Evolutionary conservation across 2,113 vertebrate species (phyloP).

Genomic region (Myotis brandtii): DNA sequence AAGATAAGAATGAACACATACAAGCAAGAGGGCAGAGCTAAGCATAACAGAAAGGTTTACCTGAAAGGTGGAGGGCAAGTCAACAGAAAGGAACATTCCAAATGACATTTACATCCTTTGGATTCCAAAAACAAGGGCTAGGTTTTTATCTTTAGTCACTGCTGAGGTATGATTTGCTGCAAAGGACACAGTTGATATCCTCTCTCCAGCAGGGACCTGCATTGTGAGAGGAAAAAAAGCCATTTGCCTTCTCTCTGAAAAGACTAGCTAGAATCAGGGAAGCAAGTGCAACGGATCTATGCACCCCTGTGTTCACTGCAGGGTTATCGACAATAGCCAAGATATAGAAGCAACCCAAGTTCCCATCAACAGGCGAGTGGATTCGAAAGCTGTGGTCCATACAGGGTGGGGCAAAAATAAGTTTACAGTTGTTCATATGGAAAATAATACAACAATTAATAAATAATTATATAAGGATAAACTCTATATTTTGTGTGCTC

Average conservation of each 20-base stretch:
- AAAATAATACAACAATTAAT: not conserved
- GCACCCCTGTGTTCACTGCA: not conserved
- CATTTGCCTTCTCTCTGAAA: not conserved
- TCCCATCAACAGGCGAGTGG: not conserved
- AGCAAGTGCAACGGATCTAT: not conserved
- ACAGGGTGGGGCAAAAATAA: not conserved
- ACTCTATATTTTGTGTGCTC: not conserved
- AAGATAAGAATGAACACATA: not conserved
- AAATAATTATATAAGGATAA: not conserved
- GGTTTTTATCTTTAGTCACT: not conserved
- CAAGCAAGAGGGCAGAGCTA: not conserved
- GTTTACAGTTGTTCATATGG: not conserved
- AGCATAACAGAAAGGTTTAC: constrained; percentile 35
- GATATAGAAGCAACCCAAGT: not conserved
- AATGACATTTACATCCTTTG: not conserved
- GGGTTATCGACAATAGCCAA: not conserved
- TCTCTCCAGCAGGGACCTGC: not conserved
- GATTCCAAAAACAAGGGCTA: not conserved
- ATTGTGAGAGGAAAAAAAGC: not conserved
- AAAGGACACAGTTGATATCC: not conserved
- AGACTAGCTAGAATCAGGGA: not conserved
- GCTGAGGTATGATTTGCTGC: not conserved
- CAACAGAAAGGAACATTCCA: not conserved
- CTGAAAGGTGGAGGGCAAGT: constrained; percentile 19
- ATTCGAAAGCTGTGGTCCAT: not conserved